phyloP scores from a whole-genome alignment of 2,113 vertebrate species.

The Bubo blakistoni region DNA sequence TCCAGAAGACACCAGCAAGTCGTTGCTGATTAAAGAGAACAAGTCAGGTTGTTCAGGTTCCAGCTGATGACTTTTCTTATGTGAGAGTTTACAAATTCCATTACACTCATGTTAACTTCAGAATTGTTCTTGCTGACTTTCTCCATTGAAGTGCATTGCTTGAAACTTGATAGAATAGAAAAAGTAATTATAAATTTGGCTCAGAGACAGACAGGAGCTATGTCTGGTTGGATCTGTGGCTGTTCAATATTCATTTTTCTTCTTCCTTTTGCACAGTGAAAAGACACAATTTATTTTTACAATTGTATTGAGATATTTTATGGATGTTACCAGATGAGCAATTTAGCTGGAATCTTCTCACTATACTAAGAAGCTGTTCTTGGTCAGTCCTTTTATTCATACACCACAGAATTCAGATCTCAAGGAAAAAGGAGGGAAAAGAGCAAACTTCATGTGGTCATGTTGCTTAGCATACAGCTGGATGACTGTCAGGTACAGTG shows the following conservation, averaged over 20 bases:
- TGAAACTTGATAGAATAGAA: conserved; percentile 26
- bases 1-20: background rate
- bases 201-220: background rate
- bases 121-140: background rate
- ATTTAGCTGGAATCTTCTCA: background rate
- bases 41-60: conserved; percentile 1
- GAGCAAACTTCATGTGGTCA: background rate
- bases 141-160: background rate
- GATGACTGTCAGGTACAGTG: background rate
- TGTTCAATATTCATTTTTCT: conserved; percentile 36
- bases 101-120: background rate
- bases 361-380: background rate
- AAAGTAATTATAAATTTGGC: conserved; percentile 53
- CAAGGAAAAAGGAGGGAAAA: background rate
- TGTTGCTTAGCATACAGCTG: background rate
- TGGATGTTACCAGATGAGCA: background rate
- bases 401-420: background rate
- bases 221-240: background rate
- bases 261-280: background rate
- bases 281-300: conserved; percentile 7
- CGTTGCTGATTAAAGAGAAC: background rate
- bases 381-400: background rate
- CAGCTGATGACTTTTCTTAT: background rate
- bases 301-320: background rate
- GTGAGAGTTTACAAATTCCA: background rate